phyloP scores from a whole-genome alignment of 2,888 invertebrate genomes.

The Mythimna pallens region DNA sequence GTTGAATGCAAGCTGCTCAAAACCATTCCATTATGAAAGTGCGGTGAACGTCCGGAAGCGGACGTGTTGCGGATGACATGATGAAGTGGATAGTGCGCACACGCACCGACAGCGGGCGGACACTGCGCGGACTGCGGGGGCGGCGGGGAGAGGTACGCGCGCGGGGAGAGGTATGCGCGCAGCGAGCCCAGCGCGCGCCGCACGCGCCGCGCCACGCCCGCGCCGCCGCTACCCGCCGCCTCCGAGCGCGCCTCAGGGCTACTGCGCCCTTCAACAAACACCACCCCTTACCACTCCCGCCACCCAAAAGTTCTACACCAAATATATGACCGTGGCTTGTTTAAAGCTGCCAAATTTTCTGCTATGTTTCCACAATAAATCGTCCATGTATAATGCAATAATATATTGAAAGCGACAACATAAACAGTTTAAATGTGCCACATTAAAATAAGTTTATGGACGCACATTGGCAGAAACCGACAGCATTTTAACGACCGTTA shows the following conservation, averaged over 20 bases:
- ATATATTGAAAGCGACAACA: constrained; percentile 22
- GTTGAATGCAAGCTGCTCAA: constrained; percentile 38
- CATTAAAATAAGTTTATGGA: constrained; percentile 42
- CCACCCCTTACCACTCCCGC: constrained; percentile 69
- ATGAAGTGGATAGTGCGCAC: constrained; percentile 65
- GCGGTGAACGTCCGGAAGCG: constrained; percentile 26
- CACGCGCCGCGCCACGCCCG: constrained; percentile 79
- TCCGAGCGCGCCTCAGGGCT: constrained; percentile 50
- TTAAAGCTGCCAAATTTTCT: constrained; percentile 32
- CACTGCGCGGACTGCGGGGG: constrained; percentile 39
- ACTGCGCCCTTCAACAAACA: constrained; percentile 79
- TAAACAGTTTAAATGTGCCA: constrained; percentile 25
- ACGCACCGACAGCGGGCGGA: constrained; percentile 79
- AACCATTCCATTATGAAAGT: constrained; percentile 41
- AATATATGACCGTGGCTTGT: constrained; percentile 17
- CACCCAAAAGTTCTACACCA: constrained; percentile 44
- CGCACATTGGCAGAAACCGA: constrained; percentile 43
- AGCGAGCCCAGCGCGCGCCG: constrained; percentile 83
- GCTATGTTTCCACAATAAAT: constrained; percentile 35
- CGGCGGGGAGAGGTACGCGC: constrained; percentile 74
- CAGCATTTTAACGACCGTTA: constrained; percentile 43
- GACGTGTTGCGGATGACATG: constrained; percentile 34
- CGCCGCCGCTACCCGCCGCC: constrained; percentile 56
- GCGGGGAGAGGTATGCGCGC: constrained; percentile 78
- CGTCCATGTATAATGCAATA: constrained; percentile 21